Evolutionary conservation across 92 coral and sea anemone species (phyloP).

Genomic region (Parazoanthus darwini): DNA sequence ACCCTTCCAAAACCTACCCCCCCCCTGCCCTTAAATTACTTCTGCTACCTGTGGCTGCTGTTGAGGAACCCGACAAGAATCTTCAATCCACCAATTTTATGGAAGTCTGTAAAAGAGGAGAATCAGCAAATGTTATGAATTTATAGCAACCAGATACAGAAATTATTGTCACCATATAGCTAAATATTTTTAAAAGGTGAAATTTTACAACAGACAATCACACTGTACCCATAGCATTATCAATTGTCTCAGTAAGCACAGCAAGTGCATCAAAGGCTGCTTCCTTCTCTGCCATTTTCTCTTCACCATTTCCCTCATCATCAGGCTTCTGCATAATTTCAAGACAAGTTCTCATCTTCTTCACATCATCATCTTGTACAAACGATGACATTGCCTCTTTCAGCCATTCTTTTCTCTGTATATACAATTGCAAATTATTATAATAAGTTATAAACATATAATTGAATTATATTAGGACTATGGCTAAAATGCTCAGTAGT

Average conservation of each 20-base stretch:
- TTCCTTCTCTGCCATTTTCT: slow-evolving; percentile 65
- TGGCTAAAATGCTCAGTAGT: too few relatives aligned
- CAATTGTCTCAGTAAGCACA: slow-evolving; percentile 77
- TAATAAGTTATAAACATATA: too few relatives aligned
- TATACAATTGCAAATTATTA: too few relatives aligned
- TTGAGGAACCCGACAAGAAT: slow-evolving; percentile 73
- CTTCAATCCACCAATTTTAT: slow-evolving; percentile 91
- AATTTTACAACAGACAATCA: not conserved
- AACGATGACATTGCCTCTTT: slow-evolving; percentile 72
- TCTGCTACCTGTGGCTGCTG: slow-evolving; percentile 60
- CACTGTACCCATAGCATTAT: slow-evolving; percentile 87
- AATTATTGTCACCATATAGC: not conserved
- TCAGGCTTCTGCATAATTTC: slow-evolving; percentile 59
- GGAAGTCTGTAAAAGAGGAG: slow-evolving; percentile 70
- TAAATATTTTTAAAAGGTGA: not conserved
- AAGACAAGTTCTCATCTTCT: slow-evolving; percentile 73
- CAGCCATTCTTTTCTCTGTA: slow-evolving; percentile 79
- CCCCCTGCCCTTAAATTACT: too few relatives aligned
- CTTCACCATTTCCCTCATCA: slow-evolving; percentile 57
- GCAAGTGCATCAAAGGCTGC: slow-evolving; percentile 72
- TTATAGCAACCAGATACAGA: too few relatives aligned
- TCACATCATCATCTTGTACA: slow-evolving; percentile 67
- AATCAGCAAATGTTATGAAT: not conserved
- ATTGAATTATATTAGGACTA: too few relatives aligned
- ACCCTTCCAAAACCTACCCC: too few relatives aligned